Evolutionary conservation across 2,797 vertebrate genomes (phyloP).

Genomic region (Myiothlypis coronata): DNA sequence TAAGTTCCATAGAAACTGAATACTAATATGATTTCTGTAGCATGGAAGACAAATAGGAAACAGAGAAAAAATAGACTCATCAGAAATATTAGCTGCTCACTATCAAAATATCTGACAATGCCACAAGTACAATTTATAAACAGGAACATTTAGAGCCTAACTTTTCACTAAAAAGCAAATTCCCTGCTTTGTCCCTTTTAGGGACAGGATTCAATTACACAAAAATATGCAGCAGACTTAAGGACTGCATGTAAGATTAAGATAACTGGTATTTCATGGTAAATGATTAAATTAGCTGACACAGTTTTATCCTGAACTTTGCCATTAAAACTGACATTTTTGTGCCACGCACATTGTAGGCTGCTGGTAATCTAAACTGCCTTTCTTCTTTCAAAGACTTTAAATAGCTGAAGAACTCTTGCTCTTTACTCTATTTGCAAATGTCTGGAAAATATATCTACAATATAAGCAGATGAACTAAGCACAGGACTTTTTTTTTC

Average conservation of each 20-base stretch:
- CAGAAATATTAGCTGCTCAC: background rate
- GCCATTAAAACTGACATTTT: conserved; percentile 66
- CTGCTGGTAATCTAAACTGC: conserved; percentile 59
- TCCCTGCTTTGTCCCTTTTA: conserved; percentile 35
- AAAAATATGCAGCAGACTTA: conserved; percentile 53
- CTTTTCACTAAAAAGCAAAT: conserved; percentile 57
- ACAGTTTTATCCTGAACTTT: conserved; percentile 70
- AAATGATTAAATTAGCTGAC: conserved; percentile 75
- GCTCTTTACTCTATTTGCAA: conserved; percentile 52
- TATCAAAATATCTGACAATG: conserved; percentile 11
- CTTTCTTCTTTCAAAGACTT: conserved; percentile 66
- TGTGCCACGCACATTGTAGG: conserved; percentile 28
- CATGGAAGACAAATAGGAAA: conserved; percentile 27
- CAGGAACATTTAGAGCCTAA: conserved; percentile 42
- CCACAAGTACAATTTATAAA: conserved; percentile 11
- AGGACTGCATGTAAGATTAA: conserved; percentile 63
- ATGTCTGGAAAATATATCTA: conserved; percentile 5
- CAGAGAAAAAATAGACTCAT: background rate
- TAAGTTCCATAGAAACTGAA: conserved; percentile 21
- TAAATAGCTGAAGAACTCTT: conserved; percentile 43
- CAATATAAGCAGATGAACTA: conserved; percentile 6
- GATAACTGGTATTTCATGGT: conserved; percentile 68
- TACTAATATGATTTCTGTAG: background rate
- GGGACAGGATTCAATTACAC: conserved; percentile 68
- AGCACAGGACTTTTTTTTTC: background rate